Percentiles rank a stretch among this genome's conserved stretches.
Evolutionary conservation across 2,113 vertebrate species (phyloP).

Genomic region (Penelope pileata): DNA sequence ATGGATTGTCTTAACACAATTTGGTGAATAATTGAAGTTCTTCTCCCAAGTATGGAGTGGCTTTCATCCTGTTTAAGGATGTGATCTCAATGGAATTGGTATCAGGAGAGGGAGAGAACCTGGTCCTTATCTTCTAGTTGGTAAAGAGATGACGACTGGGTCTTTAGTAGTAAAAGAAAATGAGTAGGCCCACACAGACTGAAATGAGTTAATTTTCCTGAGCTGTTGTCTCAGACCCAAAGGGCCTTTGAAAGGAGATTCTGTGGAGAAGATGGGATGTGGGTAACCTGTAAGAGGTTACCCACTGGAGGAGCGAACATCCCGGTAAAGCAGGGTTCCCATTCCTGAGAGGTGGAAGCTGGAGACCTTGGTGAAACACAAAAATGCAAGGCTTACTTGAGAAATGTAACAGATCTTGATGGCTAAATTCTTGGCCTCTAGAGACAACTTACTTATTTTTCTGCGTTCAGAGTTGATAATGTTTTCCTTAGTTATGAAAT

Average conservation of each 20-base stretch:
- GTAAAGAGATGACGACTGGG: background rate
- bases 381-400: background rate
- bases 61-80: background rate
- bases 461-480: background rate
- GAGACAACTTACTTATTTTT: background rate
- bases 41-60: background rate
- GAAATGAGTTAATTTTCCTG: background rate
- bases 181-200: rapidly evolving
- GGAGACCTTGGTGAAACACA: background rate
- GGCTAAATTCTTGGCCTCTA: background rate
- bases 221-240: background rate
- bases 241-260: background rate
- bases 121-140: background rate
- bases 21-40: background rate
- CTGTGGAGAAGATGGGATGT: background rate
- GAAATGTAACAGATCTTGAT: background rate
- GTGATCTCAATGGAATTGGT: background rate
- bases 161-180: background rate
- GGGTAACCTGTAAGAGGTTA: background rate
- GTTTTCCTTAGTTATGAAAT: background rate
- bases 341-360: background rate
- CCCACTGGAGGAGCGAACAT: background rate
- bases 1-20: background rate
- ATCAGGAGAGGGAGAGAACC: background rate
- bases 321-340: background rate